Evolutionary conservation across 2,888 invertebrate genomes (phyloP), one percentile per base, ranked within the genome.

Genomic region (Thymelicus acteon): DNA sequence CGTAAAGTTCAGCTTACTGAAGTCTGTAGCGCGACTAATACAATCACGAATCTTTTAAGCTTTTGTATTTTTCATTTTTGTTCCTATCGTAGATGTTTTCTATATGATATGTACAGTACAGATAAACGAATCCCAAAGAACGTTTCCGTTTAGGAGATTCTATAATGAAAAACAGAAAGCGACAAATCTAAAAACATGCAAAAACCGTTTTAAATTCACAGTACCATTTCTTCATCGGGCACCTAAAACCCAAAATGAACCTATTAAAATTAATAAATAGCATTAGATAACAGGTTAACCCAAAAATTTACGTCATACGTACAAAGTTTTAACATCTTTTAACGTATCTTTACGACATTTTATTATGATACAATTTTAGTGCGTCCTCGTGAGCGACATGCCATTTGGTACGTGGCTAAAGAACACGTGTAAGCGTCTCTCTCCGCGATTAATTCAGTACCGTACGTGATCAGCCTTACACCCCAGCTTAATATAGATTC

Each of bases 1-100:
- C 75, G 73, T 83, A 81, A 87, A 85, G 84, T 88, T 85, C 82
- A 83, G 85, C 84, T 86, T 85, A 83, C 80, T 82, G 79, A 83
- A 84, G 77, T 79, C 78, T 78, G 76, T 75, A 74, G 78, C 78
- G 79, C 80, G 78, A 76, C 81, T 87, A 86, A 88, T 80, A 82
- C 81, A 84, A 86, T 88, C 86, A 85, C 80, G 70, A 69, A 82
- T 80, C 76, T 85, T 80, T 70, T 71, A 72, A 24, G 31, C 57
- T 31, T 57, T 57, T 54, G 57, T 31, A 8, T 31, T 57, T 31
- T 13, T 4, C 1, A 31, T 12, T 15, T 31, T 31, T 54, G 12
- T 24, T 2, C 6, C 6, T 12, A 31, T 31, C 12, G 13, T 57
- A 8, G 31, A 12, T 24, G 10, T 31, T 57, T 31, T 31, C 31